Percentiles rank a stretch among this genome's conserved stretches.
Conservation (phyloP, 2,888 invertebrate species). For the Tineola bisselliella region DNA sequence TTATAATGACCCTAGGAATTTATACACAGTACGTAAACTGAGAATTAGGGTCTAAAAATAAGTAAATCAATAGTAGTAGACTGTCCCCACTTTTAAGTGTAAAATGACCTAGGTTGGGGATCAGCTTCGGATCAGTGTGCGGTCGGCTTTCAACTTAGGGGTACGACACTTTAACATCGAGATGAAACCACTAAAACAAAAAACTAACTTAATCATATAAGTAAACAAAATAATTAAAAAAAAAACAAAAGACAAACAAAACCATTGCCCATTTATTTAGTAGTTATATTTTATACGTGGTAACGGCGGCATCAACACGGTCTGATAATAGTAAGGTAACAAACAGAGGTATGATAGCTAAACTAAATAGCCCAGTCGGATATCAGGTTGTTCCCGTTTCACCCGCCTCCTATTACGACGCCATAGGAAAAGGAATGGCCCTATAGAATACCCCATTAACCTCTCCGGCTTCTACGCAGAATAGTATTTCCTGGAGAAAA, state of each 20-base stretch:
- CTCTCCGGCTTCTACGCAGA: background rate
- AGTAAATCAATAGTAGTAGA: no score
- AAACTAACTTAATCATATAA: no score
- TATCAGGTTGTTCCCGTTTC: conserved; percentile 7
- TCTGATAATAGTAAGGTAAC: background rate
- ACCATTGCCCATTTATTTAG: background rate
- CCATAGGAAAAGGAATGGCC: conserved; percentile 22
- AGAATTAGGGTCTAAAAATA: no score
- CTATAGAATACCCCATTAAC: conserved; percentile 19
- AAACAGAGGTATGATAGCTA: background rate
- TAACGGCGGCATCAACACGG: background rate
- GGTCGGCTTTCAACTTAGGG: no score
- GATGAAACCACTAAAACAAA: no score
- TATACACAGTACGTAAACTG: no score
- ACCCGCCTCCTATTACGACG: conserved; percentile 3
- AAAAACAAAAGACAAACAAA: background rate
- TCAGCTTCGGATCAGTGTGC: no score
- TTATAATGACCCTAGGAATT: no score
- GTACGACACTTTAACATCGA: no score
- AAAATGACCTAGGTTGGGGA: no score
- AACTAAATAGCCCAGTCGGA: background rate
- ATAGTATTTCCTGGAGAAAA: conserved; percentile 7
- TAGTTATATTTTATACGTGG: background rate
- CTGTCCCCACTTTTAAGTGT: no score
- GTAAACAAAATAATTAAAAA: no score